phyloP scores from a whole-genome alignment of 2,888 invertebrate species.

The Trimorus sp. region DNA sequence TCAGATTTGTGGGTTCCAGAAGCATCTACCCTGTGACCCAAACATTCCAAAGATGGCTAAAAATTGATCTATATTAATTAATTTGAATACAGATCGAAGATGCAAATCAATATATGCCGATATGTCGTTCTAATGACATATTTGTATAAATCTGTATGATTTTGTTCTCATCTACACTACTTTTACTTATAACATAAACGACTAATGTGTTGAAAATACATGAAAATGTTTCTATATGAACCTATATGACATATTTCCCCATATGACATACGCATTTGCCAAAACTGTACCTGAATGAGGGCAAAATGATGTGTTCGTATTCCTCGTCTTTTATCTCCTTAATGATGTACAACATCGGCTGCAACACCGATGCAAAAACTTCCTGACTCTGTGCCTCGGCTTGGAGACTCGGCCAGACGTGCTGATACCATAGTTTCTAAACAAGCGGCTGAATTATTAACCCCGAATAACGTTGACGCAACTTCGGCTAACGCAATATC shows the following conservation, averaged over 20 bases:
- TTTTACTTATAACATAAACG: too few relatives aligned
- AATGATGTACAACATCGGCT: constrained; percentile 91
- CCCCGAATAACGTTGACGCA: background rate
- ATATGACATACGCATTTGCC: background rate
- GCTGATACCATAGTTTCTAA: constrained; percentile 97
- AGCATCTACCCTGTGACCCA: constrained; percentile 36
- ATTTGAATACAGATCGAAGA: too few relatives aligned
- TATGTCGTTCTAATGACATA: too few relatives aligned
- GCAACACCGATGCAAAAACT: constrained; percentile 92
- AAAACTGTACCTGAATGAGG: constrained; percentile 88
- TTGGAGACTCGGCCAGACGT: constrained; percentile 94
- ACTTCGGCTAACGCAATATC: constrained; percentile 3
- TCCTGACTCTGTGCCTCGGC: constrained; percentile 93
- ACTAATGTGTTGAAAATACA: too few relatives aligned
- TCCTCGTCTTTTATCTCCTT: constrained; percentile 90
- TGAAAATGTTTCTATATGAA: too few relatives aligned
- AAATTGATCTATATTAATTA: too few relatives aligned
- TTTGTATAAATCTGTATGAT: too few relatives aligned
- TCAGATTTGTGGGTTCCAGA: constrained; percentile 32
- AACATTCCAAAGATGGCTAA: constrained; percentile 18
- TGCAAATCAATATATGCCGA: too few relatives aligned
- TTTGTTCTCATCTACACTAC: too few relatives aligned
- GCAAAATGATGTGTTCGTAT: constrained; percentile 91
- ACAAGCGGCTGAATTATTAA: constrained; percentile 70
- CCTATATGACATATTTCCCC: background rate